phyloP scores from a whole-genome alignment of 2,888 invertebrate genomes.

The Cantharis rufa region DNA sequence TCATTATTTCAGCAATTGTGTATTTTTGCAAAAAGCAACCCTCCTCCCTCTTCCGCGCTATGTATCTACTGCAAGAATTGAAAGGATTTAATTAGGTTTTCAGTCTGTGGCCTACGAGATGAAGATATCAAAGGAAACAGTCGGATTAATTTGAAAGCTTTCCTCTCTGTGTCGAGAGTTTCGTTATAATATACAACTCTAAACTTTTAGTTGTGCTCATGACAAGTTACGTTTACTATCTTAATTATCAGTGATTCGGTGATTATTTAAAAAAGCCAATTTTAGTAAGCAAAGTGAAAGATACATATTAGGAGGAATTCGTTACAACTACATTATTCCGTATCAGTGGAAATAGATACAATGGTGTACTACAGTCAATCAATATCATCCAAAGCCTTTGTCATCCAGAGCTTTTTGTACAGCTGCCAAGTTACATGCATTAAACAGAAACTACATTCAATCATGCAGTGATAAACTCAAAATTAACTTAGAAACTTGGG shows the following conservation, averaged over 20 bases:
- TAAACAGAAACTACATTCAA: conserved; percentile 28
- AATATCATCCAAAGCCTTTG: conserved; percentile 23
- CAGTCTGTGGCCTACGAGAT: conserved; percentile 25
- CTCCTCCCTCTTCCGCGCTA: not conserved
- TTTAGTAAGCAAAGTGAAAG: not conserved
- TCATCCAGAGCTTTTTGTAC: conserved; percentile 25
- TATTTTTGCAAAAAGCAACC: conserved; percentile 2
- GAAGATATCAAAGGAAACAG: conserved; percentile 31
- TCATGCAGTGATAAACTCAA: conserved; percentile 16
- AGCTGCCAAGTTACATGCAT: conserved; percentile 26
- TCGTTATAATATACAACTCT: conserved; percentile 16
- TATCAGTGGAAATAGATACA: conserved; percentile 15
- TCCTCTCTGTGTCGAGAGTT: conserved; percentile 20
- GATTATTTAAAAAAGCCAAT: not conserved
- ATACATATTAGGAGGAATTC: not conserved
- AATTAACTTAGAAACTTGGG: conserved; percentile 12
- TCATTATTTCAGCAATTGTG: conserved; percentile 13
- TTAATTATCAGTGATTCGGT: conserved; percentile 6
- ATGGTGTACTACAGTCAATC: conserved; percentile 22
- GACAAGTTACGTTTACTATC: conserved; percentile 15
- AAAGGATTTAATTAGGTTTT: conserved; percentile 31
- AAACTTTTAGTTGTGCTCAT: conserved; percentile 17
- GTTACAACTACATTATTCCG: conserved; percentile 4
- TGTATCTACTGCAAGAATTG: conserved; percentile 14
- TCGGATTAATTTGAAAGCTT: conserved; percentile 30